Evolutionary conservation across 2,888 invertebrate species (phyloP), one percentile per base, ranked within the genome.

Genomic region (Rosalia funebris): DNA sequence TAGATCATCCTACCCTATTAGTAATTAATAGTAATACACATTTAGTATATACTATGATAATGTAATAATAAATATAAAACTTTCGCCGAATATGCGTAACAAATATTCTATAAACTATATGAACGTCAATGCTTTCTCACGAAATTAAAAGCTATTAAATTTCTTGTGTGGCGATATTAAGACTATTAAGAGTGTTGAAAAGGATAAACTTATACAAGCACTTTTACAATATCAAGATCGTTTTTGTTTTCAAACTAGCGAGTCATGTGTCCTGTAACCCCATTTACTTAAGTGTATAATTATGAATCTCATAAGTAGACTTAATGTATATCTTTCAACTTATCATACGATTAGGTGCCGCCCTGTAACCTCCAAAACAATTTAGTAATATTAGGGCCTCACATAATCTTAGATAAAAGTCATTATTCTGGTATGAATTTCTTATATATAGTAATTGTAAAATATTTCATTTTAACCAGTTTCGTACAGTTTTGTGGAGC

Each of bases 161-260:
- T 37, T 48, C 4, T 11, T 0, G 5, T 36, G 36, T 9, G 48
- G 37, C 9, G 14, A n/a, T n/a, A n/a, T n/a, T n/a, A n/a, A n/a
- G n/a, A n/a, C 36, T n/a, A 9, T 48, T 11, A 17, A 17, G 5
- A n/a, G 4, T 3, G 10, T 12, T 17, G 12, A 48, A 1, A 48
- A 19, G 19, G 10, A 11, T 36, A 19, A 34, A 48, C 47, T 36
- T 36, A 48, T 17, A 16, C 36, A 36, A 36, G 11, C 31, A 14
- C 36, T 48, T n/a, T 10, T 19, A 4, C n/a, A 48, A 36, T 48
- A 48, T 19, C 17, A 15, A 1, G 34, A 34, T 36, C 37, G 20
- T 2, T 37, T 48, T 37, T 37, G 48, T 19, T 48, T 48, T 48
- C 34, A 37, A 5, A 48, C 14, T 20, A 48, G 14, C 1, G 48